Base-by-base conservation (phyloP, 2,113 vertebrate genomes). In the Syngnathus floridae region DNA sequence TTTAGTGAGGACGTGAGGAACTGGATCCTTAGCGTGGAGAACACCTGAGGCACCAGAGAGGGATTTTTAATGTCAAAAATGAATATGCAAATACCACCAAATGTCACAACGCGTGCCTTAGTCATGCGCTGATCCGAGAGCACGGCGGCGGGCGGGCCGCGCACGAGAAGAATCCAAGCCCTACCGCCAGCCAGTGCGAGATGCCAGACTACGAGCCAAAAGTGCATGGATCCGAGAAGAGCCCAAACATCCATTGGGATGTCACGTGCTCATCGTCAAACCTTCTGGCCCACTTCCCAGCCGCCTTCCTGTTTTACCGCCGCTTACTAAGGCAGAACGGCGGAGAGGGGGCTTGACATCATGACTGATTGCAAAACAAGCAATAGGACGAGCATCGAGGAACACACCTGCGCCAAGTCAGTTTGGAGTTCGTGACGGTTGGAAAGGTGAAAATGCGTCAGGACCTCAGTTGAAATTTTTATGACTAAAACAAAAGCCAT, bases 61-160 rank as follows among this genome's bases (percentile, higher is more conserved):
- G 71, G 76, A 79, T 81, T 82, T 65, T 82, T 87, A 86, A 87
- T 87, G 85, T 85, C 81, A 88, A 71, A 76, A 72, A 86, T 86
- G 72, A 84, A 85, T 86, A 89, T 89, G 82, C 64, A 89, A 87
- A 88, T 87, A 81, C 68, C 78, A 82, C 60, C 21, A 68, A 80
- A 72, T 89, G 88, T 88, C 86, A 88, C 65, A 85, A 84, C 84
- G 85, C 77, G 68, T 63, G 67, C 57, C 55, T 84, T 76, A 85
- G 80, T 87, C 83, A 86, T 67, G 38, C 40, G 51, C 37, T 79
- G 80, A 86, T 86, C 66, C 41, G 41, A 70, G 64, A 81, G 63
- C 45, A 56, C 71, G 62, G 59, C 52, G 64, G 63, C 80, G 51
- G 62, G 63, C 80, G 72, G 73, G 72, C 14, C 70, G 73, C 75